Base-by-base conservation (phyloP, 2,888 invertebrate species). In the Tineola bisselliella region DNA sequence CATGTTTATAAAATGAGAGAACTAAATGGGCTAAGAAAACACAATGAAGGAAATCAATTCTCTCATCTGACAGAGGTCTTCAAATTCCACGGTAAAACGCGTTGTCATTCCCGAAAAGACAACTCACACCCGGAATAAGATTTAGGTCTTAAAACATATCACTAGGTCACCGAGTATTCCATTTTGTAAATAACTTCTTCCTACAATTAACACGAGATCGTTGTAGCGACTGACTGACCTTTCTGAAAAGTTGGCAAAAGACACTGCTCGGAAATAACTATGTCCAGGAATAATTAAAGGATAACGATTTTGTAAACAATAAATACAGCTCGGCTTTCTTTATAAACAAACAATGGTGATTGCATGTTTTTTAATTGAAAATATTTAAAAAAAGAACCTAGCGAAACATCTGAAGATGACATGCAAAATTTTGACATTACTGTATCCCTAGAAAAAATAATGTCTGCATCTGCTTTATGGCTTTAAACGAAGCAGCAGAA, bases 281-380 rank as follows among this genome's bases (percentile, higher is more conserved):
- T 17, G 48, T 48, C 48, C 48, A 48, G 48, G 48, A 48, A 48
- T 48, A 48, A 48, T 48, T 48, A 48, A 48, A 48, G 48, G 48
- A 48, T 48, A 48, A 48, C 48, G 15, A 17, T 48, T 48, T 48
- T 48, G 48, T 48, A 48, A 48, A 48, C 48, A 48, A 48, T 48
- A 48, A 48, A 48, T 48, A 48, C 13, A 13, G 48, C 15, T 5
- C 48, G 48, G 15, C 48, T 15, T 48, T 48, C 48, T 48, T 48
- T 48, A 48, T 48, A 48, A 48, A 48, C 48, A 48, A 48, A 48
- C 48, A 48, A 48, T n/a, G 48, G 3, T 13, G 48, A 48, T 6
- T 17, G 3, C 48, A 48, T 3, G 43, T 43, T 43, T 43, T 43
- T n/a, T n/a, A 43, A 8, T 4, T 25, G 25, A 25, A 25, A 25